Evolutionary conservation across 2,113 vertebrate species (phyloP).

Genomic region (Marmota monax): DNA sequence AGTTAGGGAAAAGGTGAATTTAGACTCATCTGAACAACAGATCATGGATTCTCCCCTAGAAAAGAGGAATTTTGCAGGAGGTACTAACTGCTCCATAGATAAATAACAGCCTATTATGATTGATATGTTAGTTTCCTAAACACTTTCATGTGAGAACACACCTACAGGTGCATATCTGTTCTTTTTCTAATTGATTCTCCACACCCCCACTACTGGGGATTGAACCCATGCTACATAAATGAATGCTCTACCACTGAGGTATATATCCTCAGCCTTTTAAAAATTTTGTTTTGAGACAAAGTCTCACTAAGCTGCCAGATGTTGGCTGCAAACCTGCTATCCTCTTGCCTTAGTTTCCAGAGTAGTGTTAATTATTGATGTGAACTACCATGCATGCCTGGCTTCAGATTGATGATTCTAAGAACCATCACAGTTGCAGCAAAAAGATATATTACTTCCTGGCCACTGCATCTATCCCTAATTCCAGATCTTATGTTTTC

Average conservation of each 20-base stretch:
- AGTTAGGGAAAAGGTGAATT: neutral
- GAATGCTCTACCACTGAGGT: neutral
- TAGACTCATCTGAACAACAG: neutral
- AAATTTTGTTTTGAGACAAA: neutral
- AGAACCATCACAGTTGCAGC: neutral
- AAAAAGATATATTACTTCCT: neutral
- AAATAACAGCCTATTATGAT: neutral
- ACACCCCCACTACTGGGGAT: neutral
- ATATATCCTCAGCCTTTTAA: neutral
- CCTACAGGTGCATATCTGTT: neutral
- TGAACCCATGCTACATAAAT: neutral
- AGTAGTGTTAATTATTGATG: neutral
- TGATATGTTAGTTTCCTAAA: neutral
- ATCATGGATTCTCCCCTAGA: neutral
- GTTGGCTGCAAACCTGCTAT: neutral
- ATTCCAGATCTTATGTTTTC: conserved; percentile 2
- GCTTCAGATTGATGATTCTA: neutral
- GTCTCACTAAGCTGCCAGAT: neutral
- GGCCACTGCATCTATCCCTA: neutral
- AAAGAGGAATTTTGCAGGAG: neutral
- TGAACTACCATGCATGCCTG: neutral
- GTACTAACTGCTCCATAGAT: neutral
- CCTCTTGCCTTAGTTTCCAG: neutral
- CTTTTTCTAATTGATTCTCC: neutral
- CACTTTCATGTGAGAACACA: neutral